Evolutionary conservation across 2,113 vertebrate genomes (phyloP).

Genomic region (Brachypteracias leptosomus): DNA sequence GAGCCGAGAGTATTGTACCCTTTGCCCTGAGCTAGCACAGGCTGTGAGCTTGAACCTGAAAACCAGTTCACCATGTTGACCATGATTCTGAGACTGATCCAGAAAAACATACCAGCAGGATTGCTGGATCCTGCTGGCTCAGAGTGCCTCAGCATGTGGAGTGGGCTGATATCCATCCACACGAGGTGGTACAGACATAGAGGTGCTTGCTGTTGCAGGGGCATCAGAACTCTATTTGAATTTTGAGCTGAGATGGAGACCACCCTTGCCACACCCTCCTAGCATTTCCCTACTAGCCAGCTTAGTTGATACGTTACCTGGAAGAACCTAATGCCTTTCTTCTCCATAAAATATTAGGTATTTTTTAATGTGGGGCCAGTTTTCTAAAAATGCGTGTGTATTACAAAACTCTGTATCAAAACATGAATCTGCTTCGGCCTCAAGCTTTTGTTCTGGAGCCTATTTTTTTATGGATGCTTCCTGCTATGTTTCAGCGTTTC

Average conservation of each 20-base stretch:
- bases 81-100: neutral
- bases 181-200: rapidly evolving
- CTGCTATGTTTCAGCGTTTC: neutral
- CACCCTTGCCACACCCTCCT: neutral
- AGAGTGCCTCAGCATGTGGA: rapidly evolving
- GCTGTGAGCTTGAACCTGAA: neutral
- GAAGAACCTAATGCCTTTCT: neutral
- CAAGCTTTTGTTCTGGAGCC: neutral
- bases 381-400: neutral
- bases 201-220: neutral
- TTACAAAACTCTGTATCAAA: neutral
- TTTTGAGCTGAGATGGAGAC: neutral
- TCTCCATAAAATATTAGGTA: neutral
- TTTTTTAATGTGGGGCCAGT: neutral
- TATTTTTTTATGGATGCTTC: neutral
- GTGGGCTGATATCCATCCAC: neutral
- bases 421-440: neutral
- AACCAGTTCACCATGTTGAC: neutral
- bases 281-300: neutral
- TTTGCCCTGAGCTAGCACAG: neutral
- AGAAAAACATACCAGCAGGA: neutral
- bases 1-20: neutral
- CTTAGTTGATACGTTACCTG: neutral
- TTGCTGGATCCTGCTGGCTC: neutral
- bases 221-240: neutral